Evolutionary conservation across 2,888 invertebrate genomes (phyloP).

Genomic region (Dynastes tityus): DNA sequence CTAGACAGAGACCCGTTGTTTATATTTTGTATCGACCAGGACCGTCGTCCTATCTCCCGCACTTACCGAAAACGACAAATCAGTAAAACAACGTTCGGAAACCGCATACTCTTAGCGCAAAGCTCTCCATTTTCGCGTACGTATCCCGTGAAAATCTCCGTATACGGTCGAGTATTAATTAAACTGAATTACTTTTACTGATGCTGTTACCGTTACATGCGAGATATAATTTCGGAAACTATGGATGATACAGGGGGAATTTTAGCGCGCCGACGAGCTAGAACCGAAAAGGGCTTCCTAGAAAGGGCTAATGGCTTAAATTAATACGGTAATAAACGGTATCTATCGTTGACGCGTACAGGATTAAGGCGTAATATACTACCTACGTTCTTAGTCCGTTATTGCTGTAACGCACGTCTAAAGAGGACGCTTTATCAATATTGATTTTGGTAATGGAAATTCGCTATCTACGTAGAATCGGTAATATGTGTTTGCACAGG

Average conservation of each 20-base stretch:
- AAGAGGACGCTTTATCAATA: conserved; percentile 12
- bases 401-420: neutral
- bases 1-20: neutral
- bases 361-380: conserved; percentile 4
- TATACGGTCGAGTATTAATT: conserved; percentile 17
- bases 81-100: conserved; percentile 15
- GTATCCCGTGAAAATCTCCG: conserved; percentile 10
- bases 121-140: neutral
- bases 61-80: conserved; percentile 1
- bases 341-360: conserved; percentile 26
- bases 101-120: neutral
- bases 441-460: conserved; percentile 5
- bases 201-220: neutral
- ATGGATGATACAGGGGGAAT: neutral
- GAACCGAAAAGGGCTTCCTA: neutral
- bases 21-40: no score
- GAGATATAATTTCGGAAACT: neutral
- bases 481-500: neutral
- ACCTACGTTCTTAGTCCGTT: neutral
- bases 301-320: conserved; percentile 27
- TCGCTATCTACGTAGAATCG: conserved; percentile 2
- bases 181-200: conserved; percentile 21
- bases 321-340: conserved; percentile 36
- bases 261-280: neutral
- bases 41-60: no score